These are phyloP conservation scores for Stichodactyla mertensii DNA, from an alignment of 64 coral and sea anemone genomes.

Conservation along the genomic window DNA sequence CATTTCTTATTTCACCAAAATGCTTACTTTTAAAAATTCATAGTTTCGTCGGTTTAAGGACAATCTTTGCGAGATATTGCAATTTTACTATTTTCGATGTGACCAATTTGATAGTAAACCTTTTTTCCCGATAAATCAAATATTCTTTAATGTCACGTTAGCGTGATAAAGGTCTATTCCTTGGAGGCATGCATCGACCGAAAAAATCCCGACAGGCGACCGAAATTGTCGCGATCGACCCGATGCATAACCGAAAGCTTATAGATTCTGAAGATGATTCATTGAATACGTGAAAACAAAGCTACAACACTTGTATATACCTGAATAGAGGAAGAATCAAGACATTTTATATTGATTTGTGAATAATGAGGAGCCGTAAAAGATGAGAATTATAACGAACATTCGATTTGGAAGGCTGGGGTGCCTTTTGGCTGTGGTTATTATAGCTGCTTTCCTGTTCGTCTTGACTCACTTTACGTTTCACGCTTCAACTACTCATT, in stretches of 20 bases:
- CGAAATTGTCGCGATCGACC: not conserved
- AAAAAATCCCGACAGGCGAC: conserved; percentile 9
- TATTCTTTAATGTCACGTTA: too few species aligned
- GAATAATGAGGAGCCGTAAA: not conserved
- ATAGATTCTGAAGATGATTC: not conserved
- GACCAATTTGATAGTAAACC: too few species aligned
- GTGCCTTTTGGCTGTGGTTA: not conserved
- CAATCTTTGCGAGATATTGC: too few species aligned
- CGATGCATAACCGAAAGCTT: not conserved
- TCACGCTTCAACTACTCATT: conserved; percentile 31
- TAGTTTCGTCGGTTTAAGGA: too few species aligned
- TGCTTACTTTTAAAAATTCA: too few species aligned
- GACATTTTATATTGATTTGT: not conserved
- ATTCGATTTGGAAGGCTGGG: not conserved
- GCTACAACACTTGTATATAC: too few species aligned
- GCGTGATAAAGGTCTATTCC: too few species aligned
- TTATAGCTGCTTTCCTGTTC: conserved; percentile 5
- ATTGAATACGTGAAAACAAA: not conserved
- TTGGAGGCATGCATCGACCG: not conserved
- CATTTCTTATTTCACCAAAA: too few species aligned
- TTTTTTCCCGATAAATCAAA: too few species aligned
- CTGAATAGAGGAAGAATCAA: not conserved
- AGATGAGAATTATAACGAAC: conserved; percentile 23
- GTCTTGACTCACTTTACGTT: conserved; percentile 27
- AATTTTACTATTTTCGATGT: too few species aligned